These are phyloP conservation scores for Apamea epomidion DNA, from an alignment of 2,888 invertebrate species.

Conservation along the genomic window DNA sequence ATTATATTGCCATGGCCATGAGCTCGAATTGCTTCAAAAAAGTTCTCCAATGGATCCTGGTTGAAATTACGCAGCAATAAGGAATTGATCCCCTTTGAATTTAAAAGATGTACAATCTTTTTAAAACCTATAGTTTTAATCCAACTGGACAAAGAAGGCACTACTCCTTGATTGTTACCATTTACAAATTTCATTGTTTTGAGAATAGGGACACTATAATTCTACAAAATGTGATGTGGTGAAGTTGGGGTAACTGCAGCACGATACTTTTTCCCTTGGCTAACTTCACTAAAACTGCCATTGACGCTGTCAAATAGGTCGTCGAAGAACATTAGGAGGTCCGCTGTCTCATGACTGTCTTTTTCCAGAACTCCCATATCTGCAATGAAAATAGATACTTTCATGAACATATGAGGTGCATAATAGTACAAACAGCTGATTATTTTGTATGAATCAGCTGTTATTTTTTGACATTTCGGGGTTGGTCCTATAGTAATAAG, in stretches of 20 bases:
- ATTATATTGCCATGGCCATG: neutral
- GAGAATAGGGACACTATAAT: neutral
- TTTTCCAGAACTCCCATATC: no score
- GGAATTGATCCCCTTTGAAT: neutral
- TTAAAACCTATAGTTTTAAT: neutral
- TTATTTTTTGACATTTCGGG: no score
- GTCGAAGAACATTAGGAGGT: constrained; percentile 12
- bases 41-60: neutral
- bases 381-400: no score
- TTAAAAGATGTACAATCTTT: neutral
- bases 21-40: neutral
- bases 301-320: constrained; percentile 10
- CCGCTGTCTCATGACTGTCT: neutral
- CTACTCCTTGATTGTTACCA: no score
- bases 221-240: neutral
- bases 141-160: neutral
- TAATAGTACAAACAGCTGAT: no score
- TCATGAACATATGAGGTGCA: no score
- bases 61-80: neutral
- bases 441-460: no score
- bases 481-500: no score
- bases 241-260: neutral
- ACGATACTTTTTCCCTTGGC: neutral
- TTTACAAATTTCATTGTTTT: no score
- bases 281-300: neutral